A percentile compares a stretch with the other conserved stretches of the same genome.
phyloP scores from a whole-genome alignment of 2,797 vertebrate genomes.

The Pseudochirops cupreus region DNA sequence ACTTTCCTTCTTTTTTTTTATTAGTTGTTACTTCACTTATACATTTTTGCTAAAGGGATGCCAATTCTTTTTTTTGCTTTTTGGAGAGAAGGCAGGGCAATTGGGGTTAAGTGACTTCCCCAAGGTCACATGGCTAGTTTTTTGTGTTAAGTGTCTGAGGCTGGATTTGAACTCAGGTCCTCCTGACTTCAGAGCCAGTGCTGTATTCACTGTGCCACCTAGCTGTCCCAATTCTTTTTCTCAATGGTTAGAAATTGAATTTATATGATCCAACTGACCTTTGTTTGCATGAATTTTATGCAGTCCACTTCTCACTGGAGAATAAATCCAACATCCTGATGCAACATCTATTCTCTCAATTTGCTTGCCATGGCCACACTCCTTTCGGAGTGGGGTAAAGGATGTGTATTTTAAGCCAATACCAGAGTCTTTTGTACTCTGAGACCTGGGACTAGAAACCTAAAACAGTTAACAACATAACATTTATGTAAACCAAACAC shows the following conservation, averaged over 20 bases:
- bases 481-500: background rate
- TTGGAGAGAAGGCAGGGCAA: no score
- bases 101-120: no score
- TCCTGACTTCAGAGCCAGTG: no score
- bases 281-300: constrained; percentile 66
- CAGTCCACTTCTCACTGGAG: constrained; percentile 81
- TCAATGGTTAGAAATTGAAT: constrained; percentile 22
- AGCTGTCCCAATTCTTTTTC: background rate
- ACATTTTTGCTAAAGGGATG: background rate
- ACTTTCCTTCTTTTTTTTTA: background rate
- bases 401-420: constrained; percentile 87
- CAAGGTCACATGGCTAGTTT: no score
- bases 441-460: constrained; percentile 89
- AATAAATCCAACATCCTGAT: constrained; percentile 87
- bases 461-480: constrained; percentile 67
- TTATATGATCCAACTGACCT: constrained; percentile 79
- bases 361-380: constrained; percentile 51
- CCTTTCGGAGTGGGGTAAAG: constrained; percentile 81
- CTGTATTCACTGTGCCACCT: no score
- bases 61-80: background rate
- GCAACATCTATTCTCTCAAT: constrained; percentile 69
- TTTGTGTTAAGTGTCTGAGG: no score
- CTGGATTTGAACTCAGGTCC: no score
- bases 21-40: background rate
- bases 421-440: constrained; percentile 93